Base-by-base conservation (phyloP, 2,113 vertebrate genomes). In the Arvicanthis niloticus region DNA sequence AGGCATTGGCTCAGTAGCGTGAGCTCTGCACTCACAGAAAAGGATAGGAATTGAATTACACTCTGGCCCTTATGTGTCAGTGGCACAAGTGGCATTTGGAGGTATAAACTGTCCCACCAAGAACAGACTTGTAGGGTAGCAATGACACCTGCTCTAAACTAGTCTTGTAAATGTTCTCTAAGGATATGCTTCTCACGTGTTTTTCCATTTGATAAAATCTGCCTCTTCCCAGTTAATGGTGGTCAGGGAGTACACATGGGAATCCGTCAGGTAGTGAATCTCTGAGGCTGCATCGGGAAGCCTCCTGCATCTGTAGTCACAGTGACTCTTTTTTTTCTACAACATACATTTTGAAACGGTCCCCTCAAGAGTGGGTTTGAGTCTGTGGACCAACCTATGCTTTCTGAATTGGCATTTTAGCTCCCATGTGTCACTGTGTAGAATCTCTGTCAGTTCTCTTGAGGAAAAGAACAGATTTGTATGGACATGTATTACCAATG, bases 301-400 rank as follows among this genome's bases (percentile, higher is more conserved):
- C 9, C 81, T 82, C 45, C 73, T 81, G 51, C 9, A 26, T 51
- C 11, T 81, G n/a, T 89, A 95, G 70, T 37, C 60, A 95, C 31
- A 62, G 60, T 17, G 40, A 91, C n/a, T 48, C 82, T 92, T 93
- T 51, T 48, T 87, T 92, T 93, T 51, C 45, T 12, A 67, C 92
- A 78, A n/a, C 26, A 6, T 60, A 24, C 51, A n/a, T 29, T 91
- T 92, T 87, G 58, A 75, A 73, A 88, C 11, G 37, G 42, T 76
- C n/a, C 26, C 48, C n/a, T 95, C 7, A 58, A 67, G 16, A 87
- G 16, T 34, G 1, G 89, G 26, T 84, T 72, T 92, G 75, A 34
- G 7, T 82, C 51, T 94, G 3, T 22, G 53, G 60, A 87, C 37
- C 17, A 45, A 65, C 76, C 68, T 16, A 7, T 16, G 48, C 82